phyloP scores from a whole-genome alignment of 2,797 vertebrate genomes.

The Anolis apletophallus region DNA sequence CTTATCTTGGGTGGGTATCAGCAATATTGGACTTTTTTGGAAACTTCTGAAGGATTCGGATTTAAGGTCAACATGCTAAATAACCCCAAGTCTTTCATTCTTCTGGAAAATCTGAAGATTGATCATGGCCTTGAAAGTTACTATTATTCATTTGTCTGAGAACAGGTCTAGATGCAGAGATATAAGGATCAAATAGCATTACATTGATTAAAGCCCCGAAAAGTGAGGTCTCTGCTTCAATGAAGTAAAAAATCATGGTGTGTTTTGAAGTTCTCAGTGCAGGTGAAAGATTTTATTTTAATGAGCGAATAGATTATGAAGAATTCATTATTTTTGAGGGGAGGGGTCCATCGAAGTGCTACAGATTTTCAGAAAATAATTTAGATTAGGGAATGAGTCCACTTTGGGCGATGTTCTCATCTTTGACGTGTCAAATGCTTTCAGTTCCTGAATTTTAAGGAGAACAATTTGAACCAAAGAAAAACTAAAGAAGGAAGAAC shows the following conservation, averaged over 20 bases:
- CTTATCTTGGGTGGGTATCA: neutral
- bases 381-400: neutral
- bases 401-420: neutral
- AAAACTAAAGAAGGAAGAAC: neutral
- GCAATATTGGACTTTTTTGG: slow-evolving; percentile 21
- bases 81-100: slow-evolving; percentile 17
- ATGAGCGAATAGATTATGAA: neutral
- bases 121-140: neutral
- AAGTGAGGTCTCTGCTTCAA: neutral
- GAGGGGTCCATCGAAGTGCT: neutral
- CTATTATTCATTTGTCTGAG: slow-evolving; percentile 1
- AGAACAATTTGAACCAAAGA: neutral
- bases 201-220: accelerated
- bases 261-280: slow-evolving; percentile 10
- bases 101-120: slow-evolving; percentile 34
- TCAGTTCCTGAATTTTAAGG: slow-evolving; percentile 11
- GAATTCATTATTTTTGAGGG: neutral
- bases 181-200: accelerated
- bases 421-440: slow-evolving; percentile 2
- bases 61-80: neutral
- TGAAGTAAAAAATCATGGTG: neutral
- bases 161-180: neutral
- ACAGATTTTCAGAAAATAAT: neutral
- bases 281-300: neutral
- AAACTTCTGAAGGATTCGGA: neutral